Evolutionary conservation across 2,888 invertebrate species (phyloP), one percentile per base, ranked within the genome.

Genomic region (Blera fallax): DNA sequence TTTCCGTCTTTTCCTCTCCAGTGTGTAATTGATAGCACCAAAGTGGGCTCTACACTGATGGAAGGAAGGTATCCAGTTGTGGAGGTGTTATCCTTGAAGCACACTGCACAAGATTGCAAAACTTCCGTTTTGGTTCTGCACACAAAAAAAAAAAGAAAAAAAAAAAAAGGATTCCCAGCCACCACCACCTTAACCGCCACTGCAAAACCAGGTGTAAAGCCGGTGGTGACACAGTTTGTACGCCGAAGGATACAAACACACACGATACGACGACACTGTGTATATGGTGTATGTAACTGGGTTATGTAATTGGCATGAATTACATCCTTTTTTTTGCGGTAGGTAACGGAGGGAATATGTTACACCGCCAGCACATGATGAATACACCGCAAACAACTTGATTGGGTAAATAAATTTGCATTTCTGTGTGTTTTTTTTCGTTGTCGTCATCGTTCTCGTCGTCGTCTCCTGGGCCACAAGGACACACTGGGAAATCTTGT

Each of bases 371-470:
- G 40, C 64, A 58, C 65, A 72, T 64, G 83, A 84, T 81, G 85
- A 81, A 85, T 85, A 60, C 54, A 72, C 81, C 81, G 60, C 81
- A 85, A 76, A 85, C 85, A 85, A 85, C 81, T 77, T 85, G 85
- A 85, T 85, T 85, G 67, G 85, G 81, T 81, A 81, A 85, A 85
- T 85, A 85, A 81, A 85, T 85, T 85, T 81, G 81, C 81, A 85
- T 85, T 81, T 64, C 56, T 43, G 32, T 18, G 60, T 60, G 37
- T 62, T 50, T 24, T 5, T 16, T 16, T 21, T 34, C 7, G 16
- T n/a, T 27, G 7, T 48, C 27, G 29, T 34, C 50, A 7, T 50
- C 45, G 14, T 64, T 18, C 24, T 78, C 45, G 34, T 70, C 34
- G 18, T 40, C 27, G 58, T 40, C 40, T 50, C 52, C 16, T 32